phyloP scores from a whole-genome alignment of 1,140 invertebrate genomes.

The Habropoda laboriosa region DNA sequence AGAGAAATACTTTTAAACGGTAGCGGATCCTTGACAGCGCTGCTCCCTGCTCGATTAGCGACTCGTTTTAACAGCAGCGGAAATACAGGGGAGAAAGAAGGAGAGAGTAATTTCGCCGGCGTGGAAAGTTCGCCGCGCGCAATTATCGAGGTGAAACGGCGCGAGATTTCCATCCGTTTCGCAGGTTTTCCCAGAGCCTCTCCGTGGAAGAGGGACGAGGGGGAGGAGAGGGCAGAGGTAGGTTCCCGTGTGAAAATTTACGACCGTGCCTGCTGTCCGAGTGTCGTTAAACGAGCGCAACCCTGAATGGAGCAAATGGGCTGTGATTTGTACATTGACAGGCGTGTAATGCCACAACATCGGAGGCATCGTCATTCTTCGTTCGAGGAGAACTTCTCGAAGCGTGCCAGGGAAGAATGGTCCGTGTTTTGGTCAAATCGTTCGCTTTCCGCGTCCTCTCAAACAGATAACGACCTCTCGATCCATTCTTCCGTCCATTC shows the following conservation, averaged over 20 bases:
- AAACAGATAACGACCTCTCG: slow-evolving; percentile 75
- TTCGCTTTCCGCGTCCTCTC: slow-evolving; percentile 51
- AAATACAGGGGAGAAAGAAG: too few species aligned
- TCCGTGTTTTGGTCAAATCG: slow-evolving; percentile 74
- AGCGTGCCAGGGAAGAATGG: slow-evolving; percentile 67
- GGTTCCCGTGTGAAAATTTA: slow-evolving; percentile 69
- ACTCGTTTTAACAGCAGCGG: too few species aligned
- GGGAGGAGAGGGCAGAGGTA: background rate
- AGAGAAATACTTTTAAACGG: too few species aligned
- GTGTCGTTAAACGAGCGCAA: slow-evolving; percentile 77
- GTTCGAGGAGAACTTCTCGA: slow-evolving; percentile 18
- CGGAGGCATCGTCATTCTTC: slow-evolving; percentile 49
- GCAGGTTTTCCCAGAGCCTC: too few species aligned
- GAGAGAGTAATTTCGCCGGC: too few species aligned
- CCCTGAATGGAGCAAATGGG: slow-evolving; percentile 79
- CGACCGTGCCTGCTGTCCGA: slow-evolving; percentile 67
- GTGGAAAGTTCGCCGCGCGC: too few species aligned
- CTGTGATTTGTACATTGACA: slow-evolving; percentile 80
- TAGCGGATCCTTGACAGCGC: too few species aligned
- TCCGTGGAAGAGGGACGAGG: too few species aligned
- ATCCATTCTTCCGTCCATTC: slow-evolving; percentile 52
- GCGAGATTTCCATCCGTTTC: too few species aligned
- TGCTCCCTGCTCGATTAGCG: too few species aligned
- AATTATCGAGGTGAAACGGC: too few species aligned
- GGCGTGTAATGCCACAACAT: slow-evolving; percentile 72